Evolutionary conservation across 2,113 vertebrate genomes (phyloP).

Genomic region (Xiphorhynchus elegans): DNA sequence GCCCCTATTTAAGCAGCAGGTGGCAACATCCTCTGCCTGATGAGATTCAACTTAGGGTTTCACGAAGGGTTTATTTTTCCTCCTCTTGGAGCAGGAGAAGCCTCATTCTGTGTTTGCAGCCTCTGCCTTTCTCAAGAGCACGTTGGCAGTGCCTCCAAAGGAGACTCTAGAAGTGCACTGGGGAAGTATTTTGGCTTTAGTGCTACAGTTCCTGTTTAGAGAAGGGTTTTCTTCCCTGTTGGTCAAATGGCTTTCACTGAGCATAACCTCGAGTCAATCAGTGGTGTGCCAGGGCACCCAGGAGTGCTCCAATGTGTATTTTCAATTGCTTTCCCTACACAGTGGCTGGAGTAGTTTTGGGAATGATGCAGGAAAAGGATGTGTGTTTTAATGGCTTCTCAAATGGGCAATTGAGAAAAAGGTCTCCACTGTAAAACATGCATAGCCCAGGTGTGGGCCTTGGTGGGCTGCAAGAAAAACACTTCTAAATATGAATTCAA

Average conservation of each 20-base stretch:
- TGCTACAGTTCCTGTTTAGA: neutral
- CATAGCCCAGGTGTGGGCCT: neutral
- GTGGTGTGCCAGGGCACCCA: neutral
- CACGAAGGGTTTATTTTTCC: neutral
- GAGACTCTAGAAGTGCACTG: neutral
- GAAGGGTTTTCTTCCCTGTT: too few species aligned
- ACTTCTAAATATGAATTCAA: neutral
- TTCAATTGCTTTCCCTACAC: neutral
- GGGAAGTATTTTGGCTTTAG: neutral
- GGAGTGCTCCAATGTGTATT: accelerated
- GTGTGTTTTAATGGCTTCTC: neutral
- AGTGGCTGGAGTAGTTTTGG: neutral
- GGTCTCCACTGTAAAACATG: neutral
- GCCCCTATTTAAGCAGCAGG: conserved; percentile 19
- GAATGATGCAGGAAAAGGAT: neutral
- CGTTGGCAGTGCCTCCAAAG: neutral
- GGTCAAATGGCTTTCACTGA: neutral
- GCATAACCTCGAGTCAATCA: accelerated
- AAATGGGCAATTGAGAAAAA: neutral
- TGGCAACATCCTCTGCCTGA: conserved; percentile 33
- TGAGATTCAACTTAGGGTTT: neutral
- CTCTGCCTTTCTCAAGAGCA: neutral
- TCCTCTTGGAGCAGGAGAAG: neutral
- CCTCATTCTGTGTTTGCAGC: neutral
- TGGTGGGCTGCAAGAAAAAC: neutral